Conservation (phyloP, 1,140 invertebrate species). For the Hylyphantes graminicola region DNA sequence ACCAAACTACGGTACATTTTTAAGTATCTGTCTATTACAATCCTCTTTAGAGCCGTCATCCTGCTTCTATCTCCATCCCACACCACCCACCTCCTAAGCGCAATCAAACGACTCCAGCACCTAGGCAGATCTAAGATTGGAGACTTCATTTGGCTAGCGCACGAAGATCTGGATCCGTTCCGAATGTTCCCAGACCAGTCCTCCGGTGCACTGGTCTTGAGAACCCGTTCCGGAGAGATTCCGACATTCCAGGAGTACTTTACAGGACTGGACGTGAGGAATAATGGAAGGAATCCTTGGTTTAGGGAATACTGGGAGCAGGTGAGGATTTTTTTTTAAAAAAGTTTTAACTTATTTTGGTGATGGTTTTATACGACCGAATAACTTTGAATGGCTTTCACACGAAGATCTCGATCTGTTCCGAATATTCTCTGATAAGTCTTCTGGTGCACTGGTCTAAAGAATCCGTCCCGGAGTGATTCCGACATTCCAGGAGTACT, state of each 20-base stretch:
- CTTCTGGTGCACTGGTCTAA: conserved; percentile 62
- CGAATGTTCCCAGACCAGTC: conserved; percentile 61
- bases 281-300: conserved; percentile 65
- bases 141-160: conserved; percentile 63
- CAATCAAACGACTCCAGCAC: conserved; percentile 61
- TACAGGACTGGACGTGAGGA: conserved; percentile 62
- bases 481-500: conserved; percentile 63
- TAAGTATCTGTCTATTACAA: not conserved
- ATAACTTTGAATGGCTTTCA: conserved; percentile 63
- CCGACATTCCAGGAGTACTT: conserved; percentile 64
- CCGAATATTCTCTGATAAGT: conserved; percentile 61
- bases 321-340: conserved; percentile 48
- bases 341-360: no score
- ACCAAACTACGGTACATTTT: no score
- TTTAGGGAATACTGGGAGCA: conserved; percentile 65
- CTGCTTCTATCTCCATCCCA: conserved; percentile 62
- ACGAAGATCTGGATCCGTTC: conserved; percentile 62
- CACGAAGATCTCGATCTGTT: conserved; percentile 62
- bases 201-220: conserved; percentile 63
- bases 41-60: conserved; percentile 60
- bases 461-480: conserved; percentile 58
- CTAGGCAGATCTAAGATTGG: conserved; percentile 60
- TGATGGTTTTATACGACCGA: conserved; percentile 33
- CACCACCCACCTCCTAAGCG: conserved; percentile 58
- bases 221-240: conserved; percentile 57